Evolutionary conservation across 2,797 vertebrate species (phyloP), one percentile per base, ranked within the genome.

Genomic region (Miichthys miiuy): DNA sequence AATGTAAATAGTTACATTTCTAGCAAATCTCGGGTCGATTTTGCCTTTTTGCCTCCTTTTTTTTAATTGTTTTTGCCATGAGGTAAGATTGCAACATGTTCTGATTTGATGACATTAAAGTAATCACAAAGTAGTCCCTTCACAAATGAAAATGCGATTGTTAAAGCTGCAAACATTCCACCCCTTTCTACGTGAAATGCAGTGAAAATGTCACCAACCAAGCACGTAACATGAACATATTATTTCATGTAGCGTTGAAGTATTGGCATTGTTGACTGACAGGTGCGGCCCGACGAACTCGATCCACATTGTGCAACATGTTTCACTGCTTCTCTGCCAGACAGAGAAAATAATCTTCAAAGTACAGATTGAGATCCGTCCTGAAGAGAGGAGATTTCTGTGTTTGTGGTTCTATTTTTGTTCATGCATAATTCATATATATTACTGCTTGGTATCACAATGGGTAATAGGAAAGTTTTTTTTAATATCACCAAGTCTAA

Each of bases 281-380:
- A 74, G 84, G 78, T 75, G 77, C 1, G 46, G 71, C 69, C 52
- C 1, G 64, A 76, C 52, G 77, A 78, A 86, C 77, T 54, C 2
- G 1, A 78, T 67, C 52, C 55, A 20, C 55, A 30, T 60, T 74
- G 64, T 13, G 0, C 25, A 69, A 80, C 42, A 74, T 12, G 52
- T 68, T 60, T 44, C 25, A n/a, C 25, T 61, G 56, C 65, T 44
- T 38, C 12, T 23, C 6, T 52, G 20, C 5, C 42, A 14, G 57
- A 64, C 30, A 62, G 18, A 56, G 38, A 23, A 38, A 41, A 52
- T 44, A 18, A 69, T 30, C 34, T 27, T 21, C 5, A 27, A 63
- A 58, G 38, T 46, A 21, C 0, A 38, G 2, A 25, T 18, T 65
- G 27, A 27, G 27, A 27, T 27, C 23, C 11, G 4, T 21, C 20